These are phyloP conservation scores for Tetragonula carbonaria DNA, from an alignment of 2,888 invertebrate species.

Conservation along the genomic window DNA sequence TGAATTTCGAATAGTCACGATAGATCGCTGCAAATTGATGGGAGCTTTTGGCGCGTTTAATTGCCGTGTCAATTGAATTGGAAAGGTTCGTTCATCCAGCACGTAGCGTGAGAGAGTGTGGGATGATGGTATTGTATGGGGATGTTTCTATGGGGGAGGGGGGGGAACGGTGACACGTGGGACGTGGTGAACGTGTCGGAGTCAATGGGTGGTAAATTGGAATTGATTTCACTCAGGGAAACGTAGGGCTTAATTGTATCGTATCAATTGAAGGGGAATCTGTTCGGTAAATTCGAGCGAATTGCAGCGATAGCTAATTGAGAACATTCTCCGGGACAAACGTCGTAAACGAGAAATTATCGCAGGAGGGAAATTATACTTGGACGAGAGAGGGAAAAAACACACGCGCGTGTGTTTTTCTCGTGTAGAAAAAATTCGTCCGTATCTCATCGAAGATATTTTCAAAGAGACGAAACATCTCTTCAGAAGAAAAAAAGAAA, in stretches of 20 bases:
- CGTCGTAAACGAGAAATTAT: neutral
- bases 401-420: no score
- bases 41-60: neutral
- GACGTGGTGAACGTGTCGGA: slow-evolving; percentile 1
- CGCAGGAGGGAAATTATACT: no score
- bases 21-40: no score
- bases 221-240: slow-evolving; percentile 52
- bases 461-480: no score
- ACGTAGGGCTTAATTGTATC: slow-evolving; percentile 12
- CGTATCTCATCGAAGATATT: no score
- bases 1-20: no score
- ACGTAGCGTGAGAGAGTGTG: neutral
- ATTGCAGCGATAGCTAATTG: neutral
- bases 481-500: no score
- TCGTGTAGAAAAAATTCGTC: no score
- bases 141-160: neutral
- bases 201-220: slow-evolving; percentile 28
- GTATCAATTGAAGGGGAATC: slow-evolving; percentile 11
- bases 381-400: no score
- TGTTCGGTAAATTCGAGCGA: neutral
- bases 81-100: neutral
- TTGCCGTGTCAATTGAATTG: neutral
- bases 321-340: neutral
- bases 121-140: neutral
- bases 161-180: neutral